Base-by-base conservation (phyloP, 2,113 vertebrate genomes). In the Callipepla squamata region DNA sequence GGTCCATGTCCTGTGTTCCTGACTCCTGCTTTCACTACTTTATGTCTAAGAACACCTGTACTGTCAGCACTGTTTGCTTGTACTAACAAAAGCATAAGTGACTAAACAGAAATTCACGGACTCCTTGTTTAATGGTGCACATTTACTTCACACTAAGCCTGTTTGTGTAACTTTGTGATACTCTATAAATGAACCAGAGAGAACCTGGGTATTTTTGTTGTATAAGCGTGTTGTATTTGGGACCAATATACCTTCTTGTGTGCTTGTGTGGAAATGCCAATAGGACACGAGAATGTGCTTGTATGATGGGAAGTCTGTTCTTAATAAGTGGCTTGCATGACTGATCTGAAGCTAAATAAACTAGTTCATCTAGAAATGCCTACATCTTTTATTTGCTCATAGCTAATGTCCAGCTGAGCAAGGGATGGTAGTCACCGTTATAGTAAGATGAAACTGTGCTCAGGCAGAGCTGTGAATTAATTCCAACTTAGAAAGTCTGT, bases 281-380 rank as follows among this genome's bases (percentile, higher is more conserved):
- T 80, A 94, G 87, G 59, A 83, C 65, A 50, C 68, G 38, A 94
- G 66, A 78, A 85, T 76, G 88, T 48, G 50, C 32, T 91, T 92
- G 76, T 63, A 69, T 84, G 63, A 67, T 94, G 79, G 85, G 44
- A 94, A 90, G 42, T 88, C 55, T 95, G 32, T 53, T 92, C 87
- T 95, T 76, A 85, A 3, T 90, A 95, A 96, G 58, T 85, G 40
- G 79, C 48, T 69, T 97, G 97, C 96, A 97, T 97, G 96, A 94
- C 66, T 55, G 40, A 75, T 94, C 79, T 90, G 66, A 95, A 80
- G 90, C 88, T 97, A 97, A 98, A 98, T 92, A 96, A 95, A 96
- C 79, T n/a, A 84, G 19, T 86, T 73, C 94, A 91, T 65, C 73
- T 87, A 89, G 65, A 89, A 79, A 80, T 62, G 58, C 79, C 91